Evolutionary conservation across 2,113 vertebrate genomes (phyloP).

Genomic region (Crocuta crocuta): DNA sequence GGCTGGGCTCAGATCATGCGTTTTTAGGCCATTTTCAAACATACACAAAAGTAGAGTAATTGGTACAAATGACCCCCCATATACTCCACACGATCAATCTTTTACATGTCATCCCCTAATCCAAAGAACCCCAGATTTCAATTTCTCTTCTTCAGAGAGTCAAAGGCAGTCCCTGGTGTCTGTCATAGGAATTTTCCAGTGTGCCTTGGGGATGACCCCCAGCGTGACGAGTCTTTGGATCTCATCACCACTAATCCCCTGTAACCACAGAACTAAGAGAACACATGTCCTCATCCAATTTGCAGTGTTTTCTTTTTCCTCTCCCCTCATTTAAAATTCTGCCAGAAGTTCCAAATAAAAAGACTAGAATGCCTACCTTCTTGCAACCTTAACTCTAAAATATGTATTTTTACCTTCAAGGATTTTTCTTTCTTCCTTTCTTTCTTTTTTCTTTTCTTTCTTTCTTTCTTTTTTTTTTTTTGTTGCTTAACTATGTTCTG

Average conservation of each 20-base stretch:
- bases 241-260: slow-evolving; percentile 44
- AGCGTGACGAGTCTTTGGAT: slow-evolving; percentile 53
- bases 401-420: not conserved
- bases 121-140: not conserved
- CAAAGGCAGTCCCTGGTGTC: not conserved
- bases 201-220: not conserved
- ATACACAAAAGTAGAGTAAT: not conserved
- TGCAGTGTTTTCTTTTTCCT: slow-evolving; percentile 28
- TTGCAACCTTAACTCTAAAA: not conserved
- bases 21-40: not conserved
- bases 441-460: not conserved
- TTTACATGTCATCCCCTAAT: not conserved
- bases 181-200: slow-evolving; percentile 16
- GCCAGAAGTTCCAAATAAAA: slow-evolving; percentile 10
- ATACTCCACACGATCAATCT: not conserved
- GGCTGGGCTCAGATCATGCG: not conserved
- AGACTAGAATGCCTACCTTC: slow-evolving; percentile 3
- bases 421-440: not conserved
- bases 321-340: slow-evolving; percentile 45
- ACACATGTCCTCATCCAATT: slow-evolving; percentile 40
- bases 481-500: not conserved
- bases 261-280: slow-evolving; percentile 48
- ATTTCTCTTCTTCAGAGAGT: not conserved
- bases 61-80: not conserved
- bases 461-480: not conserved